Conservation (phyloP, 1,140 invertebrate species). For the Saxidomus purpurata region DNA sequence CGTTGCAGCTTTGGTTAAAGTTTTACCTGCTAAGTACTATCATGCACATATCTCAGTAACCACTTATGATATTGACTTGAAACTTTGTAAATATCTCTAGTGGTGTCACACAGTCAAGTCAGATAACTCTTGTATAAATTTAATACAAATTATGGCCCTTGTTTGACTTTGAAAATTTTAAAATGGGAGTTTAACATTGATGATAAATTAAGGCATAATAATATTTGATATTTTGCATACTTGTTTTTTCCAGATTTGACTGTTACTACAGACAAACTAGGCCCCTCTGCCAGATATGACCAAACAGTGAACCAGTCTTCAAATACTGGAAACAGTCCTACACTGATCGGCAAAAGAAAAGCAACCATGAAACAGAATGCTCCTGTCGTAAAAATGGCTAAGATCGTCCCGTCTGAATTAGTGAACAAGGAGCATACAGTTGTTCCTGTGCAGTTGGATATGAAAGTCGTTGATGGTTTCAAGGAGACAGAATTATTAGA, state of each 20-base stretch:
- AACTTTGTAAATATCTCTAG: too few species aligned
- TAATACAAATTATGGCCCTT: too few species aligned
- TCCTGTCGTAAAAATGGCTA: not conserved
- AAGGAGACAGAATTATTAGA: not conserved
- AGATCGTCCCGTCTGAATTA: not conserved
- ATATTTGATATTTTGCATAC: too few species aligned
- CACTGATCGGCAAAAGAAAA: not conserved
- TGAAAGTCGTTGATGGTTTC: not conserved
- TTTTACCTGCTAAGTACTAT: too few species aligned
- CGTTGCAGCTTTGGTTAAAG: too few species aligned
- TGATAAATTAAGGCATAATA: too few species aligned
- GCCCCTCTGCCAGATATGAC: not conserved
- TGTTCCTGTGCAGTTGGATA: not conserved
- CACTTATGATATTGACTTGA: too few species aligned
- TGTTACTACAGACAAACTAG: not conserved
- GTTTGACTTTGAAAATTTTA: too few species aligned
- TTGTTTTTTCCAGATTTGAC: conserved; percentile 12
- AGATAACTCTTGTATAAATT: too few species aligned
- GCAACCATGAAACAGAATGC: not conserved
- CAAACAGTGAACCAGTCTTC: not conserved
- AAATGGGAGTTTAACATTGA: too few species aligned
- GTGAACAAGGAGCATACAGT: not conserved
- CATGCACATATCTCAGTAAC: too few species aligned
- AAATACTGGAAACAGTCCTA: not conserved
- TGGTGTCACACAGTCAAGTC: too few species aligned